Evolutionary conservation across 2,888 invertebrate genomes (phyloP).

Genomic region (Odontomyia ornata): DNA sequence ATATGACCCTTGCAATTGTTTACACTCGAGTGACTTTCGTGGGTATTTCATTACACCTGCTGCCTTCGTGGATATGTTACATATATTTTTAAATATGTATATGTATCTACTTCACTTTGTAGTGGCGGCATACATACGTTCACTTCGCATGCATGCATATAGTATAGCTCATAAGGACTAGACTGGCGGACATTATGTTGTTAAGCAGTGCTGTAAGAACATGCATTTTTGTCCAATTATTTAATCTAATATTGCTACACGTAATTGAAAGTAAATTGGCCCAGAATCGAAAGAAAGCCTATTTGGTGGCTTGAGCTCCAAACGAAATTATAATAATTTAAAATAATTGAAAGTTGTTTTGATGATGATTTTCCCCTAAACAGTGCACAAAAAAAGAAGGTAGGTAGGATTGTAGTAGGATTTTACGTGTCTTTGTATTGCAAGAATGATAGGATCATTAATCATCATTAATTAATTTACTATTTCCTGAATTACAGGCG

Average conservation of each 20-base stretch:
- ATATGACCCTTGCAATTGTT: conserved; percentile 31
- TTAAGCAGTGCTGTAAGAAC: background rate
- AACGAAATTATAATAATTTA: too few relatives aligned
- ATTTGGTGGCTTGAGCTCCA: background rate
- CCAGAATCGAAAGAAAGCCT: background rate
- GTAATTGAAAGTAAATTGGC: conserved; percentile 2
- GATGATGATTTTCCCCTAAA: too few relatives aligned
- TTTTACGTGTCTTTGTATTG: too few relatives aligned
- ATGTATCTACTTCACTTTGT: too few relatives aligned
- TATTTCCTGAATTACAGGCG: too few relatives aligned
- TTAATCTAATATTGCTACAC: conserved; percentile 20
- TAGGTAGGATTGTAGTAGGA: too few relatives aligned
- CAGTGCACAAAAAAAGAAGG: too few relatives aligned
- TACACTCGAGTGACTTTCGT: conserved; percentile 27
- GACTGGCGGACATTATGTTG: background rate
- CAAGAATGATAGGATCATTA: too few relatives aligned
- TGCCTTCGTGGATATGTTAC: background rate
- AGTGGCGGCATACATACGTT: too few relatives aligned
- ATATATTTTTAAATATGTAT: background rate
- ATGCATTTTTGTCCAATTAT: conserved; percentile 13
- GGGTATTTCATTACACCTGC: conserved; percentile 5
- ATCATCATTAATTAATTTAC: too few relatives aligned
- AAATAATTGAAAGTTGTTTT: too few relatives aligned
- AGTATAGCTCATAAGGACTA: background rate
- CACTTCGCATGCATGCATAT: background rate